Base-by-base conservation (phyloP, 2,888 invertebrate species). In the Trichogramma evanescens region DNA sequence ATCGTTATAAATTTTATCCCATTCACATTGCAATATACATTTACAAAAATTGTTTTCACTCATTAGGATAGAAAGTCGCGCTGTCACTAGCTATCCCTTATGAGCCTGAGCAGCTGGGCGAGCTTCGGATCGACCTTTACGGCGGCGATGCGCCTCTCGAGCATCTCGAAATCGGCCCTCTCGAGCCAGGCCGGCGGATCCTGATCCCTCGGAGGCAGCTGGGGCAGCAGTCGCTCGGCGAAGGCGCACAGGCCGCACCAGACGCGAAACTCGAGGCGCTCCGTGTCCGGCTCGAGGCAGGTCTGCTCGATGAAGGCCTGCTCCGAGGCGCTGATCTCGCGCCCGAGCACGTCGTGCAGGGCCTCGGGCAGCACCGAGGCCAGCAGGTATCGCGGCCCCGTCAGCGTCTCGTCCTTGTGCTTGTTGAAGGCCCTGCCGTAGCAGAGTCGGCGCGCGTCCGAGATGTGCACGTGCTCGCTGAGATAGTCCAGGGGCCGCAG, bases 201-300 rank as follows among this genome's bases (percentile, higher is more conserved):
- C 26, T 78, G 77, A 2, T 84, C 83, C 64, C 83, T 80, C 5
- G 81, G 70, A 38, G 83, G 83, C 42, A 85, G 78, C 0, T 83
- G 78, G 48, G 87, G 86, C 51, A 85, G 80, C 67, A 87, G 79
- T 56, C 93, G 81, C 74, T 93, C 93, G 65, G 87, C 86, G 57
- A 89, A 81, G 0, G 91, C 89, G 66, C 89, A 88, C 45, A 93
- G 77, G 0, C 91, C 91, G 70, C 89, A 89, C 87, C 91, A 92
- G 0, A 85, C 84, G 38, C 89, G 82, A 74, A 89, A 91, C 70
- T 87, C 85, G 71, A 0, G 80, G 38, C 7, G 76, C 40, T 81
- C 79, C 2, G 56, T 54, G 2, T n/a, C 4, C 13, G 79, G 72
- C 4, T 69, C 81, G 0, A 77, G 79, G 69, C 88, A 79, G 39